Evolutionary conservation across 1,140 invertebrate species (phyloP), one percentile per base, ranked within the genome.

Genomic region (Epicauta chinensis): DNA sequence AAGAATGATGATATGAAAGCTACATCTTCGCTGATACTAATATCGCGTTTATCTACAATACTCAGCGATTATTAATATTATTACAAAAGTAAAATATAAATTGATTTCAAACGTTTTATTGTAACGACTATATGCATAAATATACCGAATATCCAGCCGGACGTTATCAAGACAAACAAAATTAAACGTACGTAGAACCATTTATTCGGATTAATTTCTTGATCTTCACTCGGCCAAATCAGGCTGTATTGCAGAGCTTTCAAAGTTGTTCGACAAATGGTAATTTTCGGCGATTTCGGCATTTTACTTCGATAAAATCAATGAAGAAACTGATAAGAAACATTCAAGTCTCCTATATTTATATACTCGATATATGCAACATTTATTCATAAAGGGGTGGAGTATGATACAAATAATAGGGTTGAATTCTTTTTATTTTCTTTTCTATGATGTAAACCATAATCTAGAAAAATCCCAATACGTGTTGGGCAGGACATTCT

Each of bases 191-290:
- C 23, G n/a, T 47, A 47, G 37, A 38, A 47, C 45, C 45, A 47
- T 16, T 37, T 47, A 2, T 37, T 37, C 13, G 45, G 34, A 13
- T 47, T 37, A 13, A 47, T 37, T 47, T 47, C 45, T 16, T 47
- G 32, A 12, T 4, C 16, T 37, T 47, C 45, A 10, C 37, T 37
- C 9, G 45, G 45, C 45, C 45, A 47, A 23, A 47, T 47, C n/a
- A 47, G 10, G 14, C 45, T 47, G 10, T 37, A 47, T 38, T 47
- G 36, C 3, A 47, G 7, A 11, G 37, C 23, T 16, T 47, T 47
- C 14, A 47, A 38, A 23, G 45, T 47, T 4, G 45, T 17, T 6
- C 45, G 45, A 47, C 45, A 47, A 10, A 47, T 23, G 36, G 36
- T 47, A n/a, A 47, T 47, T 23, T 37, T 17, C 10, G 5, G 4